Evolutionary conservation across 1,140 invertebrate genomes (phyloP).

Genomic region (Elymnias hypermnestra): DNA sequence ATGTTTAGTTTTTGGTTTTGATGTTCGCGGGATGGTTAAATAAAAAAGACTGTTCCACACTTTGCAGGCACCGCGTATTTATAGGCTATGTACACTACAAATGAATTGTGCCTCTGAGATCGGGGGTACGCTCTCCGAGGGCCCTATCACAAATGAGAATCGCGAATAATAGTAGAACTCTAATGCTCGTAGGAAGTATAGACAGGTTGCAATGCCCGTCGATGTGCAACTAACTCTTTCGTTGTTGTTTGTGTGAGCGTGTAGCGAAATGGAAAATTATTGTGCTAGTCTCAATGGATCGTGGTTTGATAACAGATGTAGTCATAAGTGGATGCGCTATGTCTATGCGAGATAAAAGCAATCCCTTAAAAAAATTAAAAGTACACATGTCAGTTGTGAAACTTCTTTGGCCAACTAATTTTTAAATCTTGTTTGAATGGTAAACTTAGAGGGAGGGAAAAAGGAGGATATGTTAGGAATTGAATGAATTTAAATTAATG

Average conservation of each 20-base stretch:
- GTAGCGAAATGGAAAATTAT: slow-evolving; percentile 43
- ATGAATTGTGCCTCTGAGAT: slow-evolving; percentile 45
- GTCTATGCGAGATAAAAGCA: background rate
- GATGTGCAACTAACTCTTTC: slow-evolving; percentile 25
- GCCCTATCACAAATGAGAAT: slow-evolving; percentile 18
- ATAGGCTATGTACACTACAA: slow-evolving; percentile 51
- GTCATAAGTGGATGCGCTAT: slow-evolving; percentile 9
- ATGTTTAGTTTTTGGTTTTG: slow-evolving; percentile 7
- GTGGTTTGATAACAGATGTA: slow-evolving; percentile 12
- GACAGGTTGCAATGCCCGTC: slow-evolving; percentile 8
- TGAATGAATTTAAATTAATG: too few species aligned
- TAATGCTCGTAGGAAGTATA: slow-evolving; percentile 2
- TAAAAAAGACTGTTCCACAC: slow-evolving; percentile 53
- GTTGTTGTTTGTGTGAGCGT: slow-evolving; percentile 34
- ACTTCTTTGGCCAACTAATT: too few species aligned
- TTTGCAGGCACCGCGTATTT: slow-evolving; percentile 40
- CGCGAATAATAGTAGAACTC: background rate
- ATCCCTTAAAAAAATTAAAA: too few species aligned
- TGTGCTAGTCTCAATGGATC: slow-evolving; percentile 28
- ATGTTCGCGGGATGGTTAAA: slow-evolving; percentile 29
- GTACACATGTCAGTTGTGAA: too few species aligned
- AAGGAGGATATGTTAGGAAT: too few species aligned
- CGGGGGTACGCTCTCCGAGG: slow-evolving; percentile 44
- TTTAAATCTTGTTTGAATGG: too few species aligned
- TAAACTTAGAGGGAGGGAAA: too few species aligned